Base-by-base conservation (phyloP, 1,140 invertebrate genomes). In the Calephelis nemesis region DNA sequence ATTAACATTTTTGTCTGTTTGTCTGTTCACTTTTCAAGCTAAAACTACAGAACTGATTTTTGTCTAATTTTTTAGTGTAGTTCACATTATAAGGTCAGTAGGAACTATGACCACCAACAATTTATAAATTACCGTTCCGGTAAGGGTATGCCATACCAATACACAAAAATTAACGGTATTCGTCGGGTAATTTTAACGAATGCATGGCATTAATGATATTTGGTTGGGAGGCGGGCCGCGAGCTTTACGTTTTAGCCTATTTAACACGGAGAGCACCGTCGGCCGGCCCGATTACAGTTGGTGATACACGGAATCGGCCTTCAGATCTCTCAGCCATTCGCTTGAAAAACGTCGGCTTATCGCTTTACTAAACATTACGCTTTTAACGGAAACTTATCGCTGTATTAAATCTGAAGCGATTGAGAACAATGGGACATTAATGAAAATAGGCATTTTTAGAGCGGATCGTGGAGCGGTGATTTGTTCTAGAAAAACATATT, bases 371-470 rank as follows among this genome's bases (percentile, higher is more conserved):
- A 81, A 81, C 79, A 81, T 78, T 82, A 83, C 79, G 78, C 79
- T 87, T 87, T 87, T 87, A 87, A 84, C 78, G 76, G 76, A 82
- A 81, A 82, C 77, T 85, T 90, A 89, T 88, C 84, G 79, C 76
- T 77, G 70, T 81, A 88, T 87, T 80, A 83, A 87, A 90, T 88
- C 86, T 79, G 70, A 71, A 83, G 71, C 79, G 87, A 89, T 88
- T 87, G 86, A 81, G 83, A 88, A 90, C 88, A 90, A 90, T 88
- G 78, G 85, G 73, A 85, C 78, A 81, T 85, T 85, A 85, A 85
- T 85, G 88, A 84, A 87, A 82, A 74, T 54, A 54, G 70, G 69
- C 74, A 72, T 60, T 78, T 74, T 74, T 81, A 81, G 67, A 79
- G 63, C 75, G 79, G 85, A 82, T 74, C 76, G 71, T 80, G 79